Evolutionary conservation across 2,113 vertebrate species (phyloP).

Genomic region (Microcebus lehilahytsara): DNA sequence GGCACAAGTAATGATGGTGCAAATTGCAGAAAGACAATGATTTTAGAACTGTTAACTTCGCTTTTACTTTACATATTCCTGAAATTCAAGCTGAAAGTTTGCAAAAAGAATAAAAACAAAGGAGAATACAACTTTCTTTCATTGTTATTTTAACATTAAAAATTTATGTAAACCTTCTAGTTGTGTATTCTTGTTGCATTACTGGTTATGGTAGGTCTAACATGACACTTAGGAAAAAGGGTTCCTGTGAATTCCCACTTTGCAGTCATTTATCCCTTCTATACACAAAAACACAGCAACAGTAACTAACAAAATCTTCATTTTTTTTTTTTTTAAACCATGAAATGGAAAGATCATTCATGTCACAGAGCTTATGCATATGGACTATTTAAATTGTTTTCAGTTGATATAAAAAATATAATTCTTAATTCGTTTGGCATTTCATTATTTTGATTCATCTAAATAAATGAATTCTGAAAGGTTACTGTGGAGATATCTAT

Average conservation of each 20-base stretch:
- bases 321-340: constrained; percentile 65
- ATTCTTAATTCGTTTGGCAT: constrained; percentile 85
- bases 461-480: constrained; percentile 86
- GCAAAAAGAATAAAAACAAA: neutral
- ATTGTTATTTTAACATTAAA: neutral
- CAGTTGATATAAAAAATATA: constrained; percentile 80
- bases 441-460: constrained; percentile 84
- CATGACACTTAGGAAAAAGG: neutral
- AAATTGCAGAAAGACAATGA: neutral
- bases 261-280: neutral
- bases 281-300: neutral
- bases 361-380: constrained; percentile 69
- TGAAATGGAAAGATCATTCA: constrained; percentile 81
- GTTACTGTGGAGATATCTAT: constrained; percentile 80
- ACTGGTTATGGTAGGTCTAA: neutral
- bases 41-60: neutral
- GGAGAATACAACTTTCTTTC: neutral
- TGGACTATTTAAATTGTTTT: constrained; percentile 81
- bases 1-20: neutral
- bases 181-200: neutral
- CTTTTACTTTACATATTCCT: neutral
- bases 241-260: neutral
- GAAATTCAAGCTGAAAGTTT: neutral
- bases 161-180: constrained; percentile 21
- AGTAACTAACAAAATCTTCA: constrained; percentile 60